Conservation (phyloP, 1,140 invertebrate genomes). For the Drosophila subobscura region DNA sequence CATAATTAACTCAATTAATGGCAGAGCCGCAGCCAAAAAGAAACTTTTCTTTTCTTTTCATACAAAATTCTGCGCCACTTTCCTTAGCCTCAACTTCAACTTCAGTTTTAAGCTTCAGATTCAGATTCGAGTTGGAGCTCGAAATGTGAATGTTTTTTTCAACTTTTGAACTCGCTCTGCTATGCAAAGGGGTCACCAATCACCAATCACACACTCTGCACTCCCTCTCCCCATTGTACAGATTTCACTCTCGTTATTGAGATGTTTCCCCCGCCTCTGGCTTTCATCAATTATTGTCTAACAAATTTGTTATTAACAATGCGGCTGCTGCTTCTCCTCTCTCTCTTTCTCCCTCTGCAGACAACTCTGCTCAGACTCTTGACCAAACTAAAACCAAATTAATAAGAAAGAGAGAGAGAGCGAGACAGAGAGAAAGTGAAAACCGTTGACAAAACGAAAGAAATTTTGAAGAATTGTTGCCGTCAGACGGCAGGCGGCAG, state of each 20-base stretch:
- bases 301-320: constrained; percentile 53
- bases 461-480: constrained; percentile 69
- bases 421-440: constrained; percentile 51
- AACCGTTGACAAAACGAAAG: constrained; percentile 70
- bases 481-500: constrained; percentile 5
- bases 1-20: constrained; percentile 61
- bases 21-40: constrained; percentile 25
- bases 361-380: neutral
- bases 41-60: constrained; percentile 41
- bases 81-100: constrained; percentile 18
- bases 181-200: constrained; percentile 34
- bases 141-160: constrained; percentile 11
- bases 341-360: neutral
- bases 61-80: constrained; percentile 45
- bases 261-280: constrained; percentile 10
- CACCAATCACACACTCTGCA: constrained; percentile 24
- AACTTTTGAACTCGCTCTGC: constrained; percentile 48
- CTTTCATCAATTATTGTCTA: constrained; percentile 51
- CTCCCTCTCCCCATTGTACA: neutral
- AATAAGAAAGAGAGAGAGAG: constrained; percentile 16
- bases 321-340: neutral
- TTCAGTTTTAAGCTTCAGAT: neutral
- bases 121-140: constrained; percentile 2
- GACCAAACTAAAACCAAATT: constrained; percentile 24
- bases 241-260: constrained; percentile 67